A percentile compares a stretch with the other conserved stretches of the same genome.
Conservation (phyloP, 1,140 invertebrate species). For the Solen grandis region DNA sequence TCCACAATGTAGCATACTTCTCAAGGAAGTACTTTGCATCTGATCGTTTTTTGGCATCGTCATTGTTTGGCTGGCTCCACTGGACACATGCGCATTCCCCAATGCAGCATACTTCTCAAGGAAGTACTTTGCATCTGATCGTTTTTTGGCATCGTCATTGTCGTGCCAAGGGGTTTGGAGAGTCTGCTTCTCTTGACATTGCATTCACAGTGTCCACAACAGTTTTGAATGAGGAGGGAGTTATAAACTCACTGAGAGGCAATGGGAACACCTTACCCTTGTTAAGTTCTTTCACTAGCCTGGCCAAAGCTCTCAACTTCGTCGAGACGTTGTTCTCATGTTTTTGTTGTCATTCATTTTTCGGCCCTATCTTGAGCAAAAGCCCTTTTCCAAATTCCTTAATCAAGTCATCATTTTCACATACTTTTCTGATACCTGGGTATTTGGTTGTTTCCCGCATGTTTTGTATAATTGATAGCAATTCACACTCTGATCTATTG, state of each 20-base stretch:
- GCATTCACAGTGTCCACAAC: conserved; percentile 19
- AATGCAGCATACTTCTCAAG: too few species aligned
- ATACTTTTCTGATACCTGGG: conserved; percentile 29
- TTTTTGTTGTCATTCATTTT: conserved; percentile 28
- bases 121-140: too few species aligned
- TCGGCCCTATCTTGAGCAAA: conserved; percentile 12
- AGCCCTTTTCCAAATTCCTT: conserved; percentile 14
- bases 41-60: too few species aligned
- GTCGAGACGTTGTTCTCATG: conserved; percentile 43
- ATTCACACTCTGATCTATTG: background rate
- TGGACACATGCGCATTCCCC: too few species aligned
- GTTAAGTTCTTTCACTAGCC: conserved; percentile 27
- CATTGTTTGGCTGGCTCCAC: too few species aligned
- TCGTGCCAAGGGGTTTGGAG: conserved; percentile 40
- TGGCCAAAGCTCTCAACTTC: conserved; percentile 35
- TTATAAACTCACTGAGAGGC: background rate
- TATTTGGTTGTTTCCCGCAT: conserved; percentile 38
- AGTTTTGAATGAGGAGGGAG: background rate
- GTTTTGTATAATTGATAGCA: background rate
- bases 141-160: too few species aligned
- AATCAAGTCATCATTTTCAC: conserved; percentile 37
- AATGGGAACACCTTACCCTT: background rate
- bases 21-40: too few species aligned
- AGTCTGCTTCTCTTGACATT: conserved; percentile 1
- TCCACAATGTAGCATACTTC: too few species aligned